phyloP scores from a whole-genome alignment of 2,888 invertebrate genomes.

The Mimumesa dahlbomi region DNA sequence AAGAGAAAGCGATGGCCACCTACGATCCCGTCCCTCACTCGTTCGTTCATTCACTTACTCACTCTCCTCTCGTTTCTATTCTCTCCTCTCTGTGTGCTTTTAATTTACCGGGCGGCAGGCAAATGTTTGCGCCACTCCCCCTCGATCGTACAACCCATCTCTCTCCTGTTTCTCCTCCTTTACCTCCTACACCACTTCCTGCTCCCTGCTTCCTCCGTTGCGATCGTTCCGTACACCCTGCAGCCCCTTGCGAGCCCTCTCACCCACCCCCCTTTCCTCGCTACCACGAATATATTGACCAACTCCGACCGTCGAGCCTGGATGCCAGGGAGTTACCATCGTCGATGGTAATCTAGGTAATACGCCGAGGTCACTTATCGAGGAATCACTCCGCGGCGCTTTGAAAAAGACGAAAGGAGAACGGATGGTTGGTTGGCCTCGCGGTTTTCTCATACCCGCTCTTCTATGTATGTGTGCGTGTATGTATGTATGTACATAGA shows the following conservation, averaged over 20 bases:
- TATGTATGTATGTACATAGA: too few species aligned
- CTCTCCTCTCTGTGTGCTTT: constrained; percentile 79
- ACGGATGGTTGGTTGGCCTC: not conserved
- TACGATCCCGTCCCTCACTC: constrained; percentile 57
- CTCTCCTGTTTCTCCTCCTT: constrained; percentile 57
- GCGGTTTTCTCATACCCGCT: too few species aligned
- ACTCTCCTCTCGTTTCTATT: constrained; percentile 70
- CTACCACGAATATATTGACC: constrained; percentile 68
- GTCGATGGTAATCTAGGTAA: constrained; percentile 71
- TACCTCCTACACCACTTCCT: constrained; percentile 42
- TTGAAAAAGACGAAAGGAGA: constrained; percentile 13
- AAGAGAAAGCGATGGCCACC: constrained; percentile 60
- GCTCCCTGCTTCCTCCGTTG: constrained; percentile 36
- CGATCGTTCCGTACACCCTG: constrained; percentile 45
- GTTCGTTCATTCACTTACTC: constrained; percentile 66
- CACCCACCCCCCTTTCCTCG: constrained; percentile 23
- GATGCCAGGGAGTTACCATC: constrained; percentile 40
- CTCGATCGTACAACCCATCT: constrained; percentile 76
- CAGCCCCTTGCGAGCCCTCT: constrained; percentile 31
- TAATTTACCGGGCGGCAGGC: constrained; percentile 80
- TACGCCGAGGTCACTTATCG: constrained; percentile 69
- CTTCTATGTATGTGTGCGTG: too few species aligned
- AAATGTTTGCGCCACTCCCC: constrained; percentile 80
- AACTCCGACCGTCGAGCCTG: constrained; percentile 59
- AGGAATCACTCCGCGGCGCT: constrained; percentile 49